Evolutionary conservation across 2,113 vertebrate species (phyloP).

Genomic region (Himantopus leucocephalus): DNA sequence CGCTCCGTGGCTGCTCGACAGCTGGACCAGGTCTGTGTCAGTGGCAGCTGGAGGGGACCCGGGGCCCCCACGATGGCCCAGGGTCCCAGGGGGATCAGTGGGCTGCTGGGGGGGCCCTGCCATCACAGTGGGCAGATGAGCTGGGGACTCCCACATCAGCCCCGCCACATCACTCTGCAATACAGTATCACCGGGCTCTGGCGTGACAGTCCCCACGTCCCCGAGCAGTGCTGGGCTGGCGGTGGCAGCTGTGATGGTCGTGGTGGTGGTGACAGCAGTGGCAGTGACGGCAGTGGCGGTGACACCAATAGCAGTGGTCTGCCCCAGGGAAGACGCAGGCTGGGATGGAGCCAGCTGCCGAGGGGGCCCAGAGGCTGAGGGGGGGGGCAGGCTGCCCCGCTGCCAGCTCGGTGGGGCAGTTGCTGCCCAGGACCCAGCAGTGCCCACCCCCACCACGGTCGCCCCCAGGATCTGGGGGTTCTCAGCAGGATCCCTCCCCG

Average conservation of each 20-base stretch:
- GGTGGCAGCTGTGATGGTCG: background rate
- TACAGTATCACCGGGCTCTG: rapidly evolving
- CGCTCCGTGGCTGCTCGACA: background rate
- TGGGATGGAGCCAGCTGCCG: background rate
- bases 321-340: background rate
- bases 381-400: rapidly evolving
- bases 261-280: background rate
- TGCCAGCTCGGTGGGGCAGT: background rate
- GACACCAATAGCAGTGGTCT: rapidly evolving
- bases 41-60: background rate
- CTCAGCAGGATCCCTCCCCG: background rate
- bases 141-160: background rate
- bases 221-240: rapidly evolving
- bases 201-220: rapidly evolving
- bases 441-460: rapidly evolving
- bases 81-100: rapidly evolving
- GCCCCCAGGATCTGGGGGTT: background rate
- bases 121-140: rapidly evolving
- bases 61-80: background rate
- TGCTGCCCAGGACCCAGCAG: background rate
- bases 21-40: background rate
- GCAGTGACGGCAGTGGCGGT: rapidly evolving
- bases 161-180: background rate
- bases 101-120: background rate
- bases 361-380: background rate